Evolutionary conservation across 2,113 vertebrate genomes (phyloP).

Genomic region (Loxodonta africana): DNA sequence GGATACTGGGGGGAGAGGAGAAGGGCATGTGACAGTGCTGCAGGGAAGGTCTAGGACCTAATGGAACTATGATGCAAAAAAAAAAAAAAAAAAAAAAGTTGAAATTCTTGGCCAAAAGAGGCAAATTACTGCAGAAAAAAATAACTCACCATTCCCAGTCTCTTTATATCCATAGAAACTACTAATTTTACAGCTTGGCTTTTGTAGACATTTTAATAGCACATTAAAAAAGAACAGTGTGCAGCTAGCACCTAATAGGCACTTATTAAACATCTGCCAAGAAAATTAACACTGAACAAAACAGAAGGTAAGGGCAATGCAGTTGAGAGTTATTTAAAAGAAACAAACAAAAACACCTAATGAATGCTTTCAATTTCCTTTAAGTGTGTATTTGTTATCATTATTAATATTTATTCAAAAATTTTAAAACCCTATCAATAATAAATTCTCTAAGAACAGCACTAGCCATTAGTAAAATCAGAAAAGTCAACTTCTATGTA

Average conservation of each 20-base stretch:
- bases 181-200: slow-evolving; percentile 47
- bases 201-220: background rate
- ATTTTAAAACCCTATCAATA: background rate
- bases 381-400: slow-evolving; percentile 11
- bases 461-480: background rate
- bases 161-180: slow-evolving; percentile 35
- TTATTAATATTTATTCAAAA: background rate
- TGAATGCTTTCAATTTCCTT: slow-evolving; percentile 17
- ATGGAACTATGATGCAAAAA: background rate
- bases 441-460: background rate
- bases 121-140: background rate
- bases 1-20: background rate
- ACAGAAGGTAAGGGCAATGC: background rate
- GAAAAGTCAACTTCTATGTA: background rate
- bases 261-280: slow-evolving; percentile 34
- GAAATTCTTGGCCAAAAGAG: slow-evolving; percentile 13
- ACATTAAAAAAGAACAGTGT: background rate
- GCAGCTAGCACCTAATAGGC: background rate
- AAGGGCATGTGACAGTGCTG: background rate
- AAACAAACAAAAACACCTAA: background rate
- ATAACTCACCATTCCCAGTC: background rate
- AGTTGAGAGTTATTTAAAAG: background rate
- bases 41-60: background rate
- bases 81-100: background rate
- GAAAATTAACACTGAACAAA: slow-evolving; percentile 32